These are phyloP conservation scores for Nyctibius bracteatus DNA, from an alignment of 2,113 vertebrate species.

Conservation along the genomic window DNA sequence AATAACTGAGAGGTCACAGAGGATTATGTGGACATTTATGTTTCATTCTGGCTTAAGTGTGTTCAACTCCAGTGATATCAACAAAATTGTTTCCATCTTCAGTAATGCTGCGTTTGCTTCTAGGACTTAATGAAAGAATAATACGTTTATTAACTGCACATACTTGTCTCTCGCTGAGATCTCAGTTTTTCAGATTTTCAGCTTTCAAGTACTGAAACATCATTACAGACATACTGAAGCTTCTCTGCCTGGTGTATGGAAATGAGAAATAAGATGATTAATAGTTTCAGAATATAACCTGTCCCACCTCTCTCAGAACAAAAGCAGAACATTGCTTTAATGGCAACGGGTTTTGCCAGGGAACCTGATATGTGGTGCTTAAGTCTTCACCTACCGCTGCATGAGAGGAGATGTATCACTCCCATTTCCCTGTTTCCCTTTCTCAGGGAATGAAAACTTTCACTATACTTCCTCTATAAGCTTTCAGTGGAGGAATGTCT, in stretches of 20 bases:
- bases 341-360: background rate
- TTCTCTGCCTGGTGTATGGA: background rate
- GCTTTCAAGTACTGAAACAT: background rate
- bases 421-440: background rate
- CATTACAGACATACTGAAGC: background rate
- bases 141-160: background rate
- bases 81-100: conserved; percentile 32
- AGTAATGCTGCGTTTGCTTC: conserved; percentile 7
- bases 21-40: conserved; percentile 32
- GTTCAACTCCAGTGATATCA: background rate
- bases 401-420: background rate
- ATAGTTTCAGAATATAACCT: background rate
- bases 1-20: conserved; percentile 46
- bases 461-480: background rate
- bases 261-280: background rate
- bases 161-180: background rate
- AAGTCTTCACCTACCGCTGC: background rate
- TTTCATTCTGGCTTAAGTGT: conserved; percentile 14
- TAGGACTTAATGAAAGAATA: background rate
- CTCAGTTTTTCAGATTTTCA: background rate
- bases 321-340: background rate
- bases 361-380: background rate
- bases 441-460: background rate
- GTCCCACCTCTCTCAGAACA: background rate
- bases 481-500: background rate